Evolutionary conservation across 2,797 vertebrate genomes (phyloP).

Genomic region (Periparus ater): DNA sequence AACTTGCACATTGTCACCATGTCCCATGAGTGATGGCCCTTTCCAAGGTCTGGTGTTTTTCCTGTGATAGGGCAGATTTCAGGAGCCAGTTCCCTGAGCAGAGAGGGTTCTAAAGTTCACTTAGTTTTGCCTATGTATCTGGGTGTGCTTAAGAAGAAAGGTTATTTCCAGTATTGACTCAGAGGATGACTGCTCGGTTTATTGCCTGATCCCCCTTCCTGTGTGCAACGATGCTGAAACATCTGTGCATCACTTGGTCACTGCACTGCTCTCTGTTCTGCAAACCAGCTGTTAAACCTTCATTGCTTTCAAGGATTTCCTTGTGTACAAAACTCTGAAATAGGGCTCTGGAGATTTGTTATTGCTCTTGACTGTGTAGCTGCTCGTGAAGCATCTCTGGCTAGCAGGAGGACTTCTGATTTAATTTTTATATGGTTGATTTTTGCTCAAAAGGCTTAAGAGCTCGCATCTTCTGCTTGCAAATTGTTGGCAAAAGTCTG

Average conservation of each 20-base stretch:
- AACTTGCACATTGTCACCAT: fast-evolving
- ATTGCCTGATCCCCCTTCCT: neutral
- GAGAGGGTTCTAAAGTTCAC: neutral
- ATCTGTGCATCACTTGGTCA: neutral
- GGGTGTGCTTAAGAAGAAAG: neutral
- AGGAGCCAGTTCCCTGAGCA: neutral
- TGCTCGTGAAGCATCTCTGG: neutral
- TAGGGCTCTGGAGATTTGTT: neutral
- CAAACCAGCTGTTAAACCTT: neutral
- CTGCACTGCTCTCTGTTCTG: neutral
- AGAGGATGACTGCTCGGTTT: slow-evolving; percentile 2
- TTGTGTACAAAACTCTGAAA: neutral
- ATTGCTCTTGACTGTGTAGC: neutral
- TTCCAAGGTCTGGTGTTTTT: neutral
- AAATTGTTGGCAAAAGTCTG: neutral
- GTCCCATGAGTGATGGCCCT: neutral
- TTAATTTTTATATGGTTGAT: neutral
- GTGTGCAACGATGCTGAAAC: slow-evolving; percentile 15
- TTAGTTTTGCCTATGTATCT: neutral
- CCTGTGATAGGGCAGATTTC: neutral
- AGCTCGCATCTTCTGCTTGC: neutral
- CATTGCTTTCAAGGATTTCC: slow-evolving; percentile 14
- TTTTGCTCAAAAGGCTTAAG: neutral
- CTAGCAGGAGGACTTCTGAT: neutral
- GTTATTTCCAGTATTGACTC: neutral